Percentiles rank a stretch among this genome's conserved stretches.
These are phyloP conservation scores for Chaetura pelagica DNA, from an alignment of 2,113 vertebrate species.

Conservation along the genomic window DNA sequence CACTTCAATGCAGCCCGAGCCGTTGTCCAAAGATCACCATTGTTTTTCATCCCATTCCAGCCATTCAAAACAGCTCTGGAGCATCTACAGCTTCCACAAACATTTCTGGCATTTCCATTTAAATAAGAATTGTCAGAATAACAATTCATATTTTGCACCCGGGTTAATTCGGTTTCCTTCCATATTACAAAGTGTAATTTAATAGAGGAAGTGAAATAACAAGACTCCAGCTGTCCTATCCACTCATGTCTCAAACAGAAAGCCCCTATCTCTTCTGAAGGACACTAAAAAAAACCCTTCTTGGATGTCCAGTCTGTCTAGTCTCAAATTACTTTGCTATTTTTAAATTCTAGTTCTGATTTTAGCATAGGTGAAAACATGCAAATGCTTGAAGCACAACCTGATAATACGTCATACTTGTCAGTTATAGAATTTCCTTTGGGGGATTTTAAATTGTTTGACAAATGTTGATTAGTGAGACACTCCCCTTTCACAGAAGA, in stretches of 20 bases:
- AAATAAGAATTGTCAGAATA: conserved; percentile 1
- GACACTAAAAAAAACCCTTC: background rate
- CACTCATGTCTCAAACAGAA: background rate
- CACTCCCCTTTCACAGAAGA: background rate
- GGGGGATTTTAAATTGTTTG: background rate
- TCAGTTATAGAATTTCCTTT: background rate
- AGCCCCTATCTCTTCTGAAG: background rate
- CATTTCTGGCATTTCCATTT: background rate
- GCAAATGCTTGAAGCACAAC: background rate
- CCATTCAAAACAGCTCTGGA: background rate
- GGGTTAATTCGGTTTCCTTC: conserved; percentile 29
- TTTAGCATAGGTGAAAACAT: background rate
- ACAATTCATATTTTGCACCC: background rate
- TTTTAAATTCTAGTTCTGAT: background rate
- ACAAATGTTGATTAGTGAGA: background rate
- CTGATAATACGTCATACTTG: background rate
- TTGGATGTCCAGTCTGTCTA: background rate
- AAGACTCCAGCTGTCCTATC: background rate
- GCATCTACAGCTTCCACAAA: background rate
- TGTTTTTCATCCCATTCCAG: background rate
- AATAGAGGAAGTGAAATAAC: background rate
- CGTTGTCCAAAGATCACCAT: background rate
- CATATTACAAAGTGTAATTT: background rate
- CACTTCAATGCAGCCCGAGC: background rate
- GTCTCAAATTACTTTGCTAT: background rate